Evolutionary conservation across 2,113 vertebrate species (phyloP).

Genomic region (Hyaena hyaena): DNA sequence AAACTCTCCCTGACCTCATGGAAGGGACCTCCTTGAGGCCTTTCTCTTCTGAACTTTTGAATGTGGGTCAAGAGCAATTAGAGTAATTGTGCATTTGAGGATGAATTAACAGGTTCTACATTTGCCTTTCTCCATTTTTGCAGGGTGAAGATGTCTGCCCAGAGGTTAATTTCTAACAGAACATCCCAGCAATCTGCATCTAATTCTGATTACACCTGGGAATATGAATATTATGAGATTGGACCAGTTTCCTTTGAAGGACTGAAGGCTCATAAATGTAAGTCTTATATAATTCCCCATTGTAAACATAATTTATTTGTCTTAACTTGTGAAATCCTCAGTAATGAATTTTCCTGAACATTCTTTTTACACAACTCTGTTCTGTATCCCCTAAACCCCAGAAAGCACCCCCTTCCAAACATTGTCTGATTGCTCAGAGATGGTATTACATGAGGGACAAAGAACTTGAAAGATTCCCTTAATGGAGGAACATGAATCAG

Average conservation of each 20-base stretch:
- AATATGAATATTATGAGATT: constrained; percentile 97
- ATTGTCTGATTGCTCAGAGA: neutral
- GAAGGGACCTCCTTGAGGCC: neutral
- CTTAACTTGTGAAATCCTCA: neutral
- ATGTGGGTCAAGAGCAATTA: neutral
- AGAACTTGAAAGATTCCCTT: neutral
- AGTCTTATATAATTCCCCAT: constrained; percentile 74
- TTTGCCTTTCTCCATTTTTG: constrained; percentile 65
- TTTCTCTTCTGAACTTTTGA: neutral
- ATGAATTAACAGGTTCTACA: neutral
- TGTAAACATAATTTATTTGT: neutral
- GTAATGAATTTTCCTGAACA: neutral
- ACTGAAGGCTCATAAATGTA: constrained; percentile 96
- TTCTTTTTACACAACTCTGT: neutral
- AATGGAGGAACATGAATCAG: neutral
- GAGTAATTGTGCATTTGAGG: neutral
- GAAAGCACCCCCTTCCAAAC: neutral
- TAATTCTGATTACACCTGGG: constrained; percentile 94
- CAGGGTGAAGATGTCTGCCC: constrained; percentile 88
- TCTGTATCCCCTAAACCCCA: neutral
- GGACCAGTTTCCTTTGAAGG: constrained; percentile 97
- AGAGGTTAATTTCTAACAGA: constrained; percentile 86
- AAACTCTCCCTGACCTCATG: neutral
- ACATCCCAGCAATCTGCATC: constrained; percentile 87
- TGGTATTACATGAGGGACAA: neutral